Percentiles rank a stretch among this genome's conserved stretches.
These are phyloP conservation scores for Benitochromis conjunctus DNA, from an alignment of 2,113 vertebrate species.

Conservation along the genomic window DNA sequence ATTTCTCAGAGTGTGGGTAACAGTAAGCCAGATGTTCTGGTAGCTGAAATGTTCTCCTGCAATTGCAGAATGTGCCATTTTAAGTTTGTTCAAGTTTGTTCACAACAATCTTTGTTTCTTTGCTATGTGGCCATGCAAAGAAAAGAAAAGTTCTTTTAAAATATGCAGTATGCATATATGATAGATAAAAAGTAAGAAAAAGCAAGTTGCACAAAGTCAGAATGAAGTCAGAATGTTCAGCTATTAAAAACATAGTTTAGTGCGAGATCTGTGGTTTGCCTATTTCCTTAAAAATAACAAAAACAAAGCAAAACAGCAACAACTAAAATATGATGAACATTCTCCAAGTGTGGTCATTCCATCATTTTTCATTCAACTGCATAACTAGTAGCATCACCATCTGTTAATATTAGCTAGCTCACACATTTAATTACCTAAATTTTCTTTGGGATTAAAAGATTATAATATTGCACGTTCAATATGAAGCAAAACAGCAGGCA, in stretches of 20 bases:
- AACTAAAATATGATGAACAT: neutral
- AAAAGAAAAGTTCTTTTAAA: neutral
- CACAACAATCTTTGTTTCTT: neutral
- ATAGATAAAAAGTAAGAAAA: neutral
- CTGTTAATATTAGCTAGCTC: neutral
- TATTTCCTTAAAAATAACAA: neutral
- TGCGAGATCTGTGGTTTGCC: neutral
- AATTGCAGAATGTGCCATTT: neutral
- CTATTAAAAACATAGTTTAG: neutral
- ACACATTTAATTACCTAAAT: neutral
- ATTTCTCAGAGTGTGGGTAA: neutral
- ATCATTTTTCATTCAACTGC: neutral
- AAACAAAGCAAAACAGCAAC: neutral
- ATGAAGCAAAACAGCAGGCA: neutral
- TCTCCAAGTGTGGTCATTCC: neutral
- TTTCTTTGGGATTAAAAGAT: neutral
- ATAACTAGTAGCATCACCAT: neutral
- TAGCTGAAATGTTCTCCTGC: neutral
- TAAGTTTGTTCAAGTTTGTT: neutral
- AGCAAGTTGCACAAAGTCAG: neutral
- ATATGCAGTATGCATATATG: neutral
- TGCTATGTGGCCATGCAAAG: neutral
- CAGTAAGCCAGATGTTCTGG: neutral
- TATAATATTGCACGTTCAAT: rapidly evolving
- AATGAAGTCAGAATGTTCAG: neutral